A percentile compares a stretch with the other conserved stretches of the same genome.
phyloP scores from a whole-genome alignment of 2,113 vertebrate species.

The Origma solitaria region DNA sequence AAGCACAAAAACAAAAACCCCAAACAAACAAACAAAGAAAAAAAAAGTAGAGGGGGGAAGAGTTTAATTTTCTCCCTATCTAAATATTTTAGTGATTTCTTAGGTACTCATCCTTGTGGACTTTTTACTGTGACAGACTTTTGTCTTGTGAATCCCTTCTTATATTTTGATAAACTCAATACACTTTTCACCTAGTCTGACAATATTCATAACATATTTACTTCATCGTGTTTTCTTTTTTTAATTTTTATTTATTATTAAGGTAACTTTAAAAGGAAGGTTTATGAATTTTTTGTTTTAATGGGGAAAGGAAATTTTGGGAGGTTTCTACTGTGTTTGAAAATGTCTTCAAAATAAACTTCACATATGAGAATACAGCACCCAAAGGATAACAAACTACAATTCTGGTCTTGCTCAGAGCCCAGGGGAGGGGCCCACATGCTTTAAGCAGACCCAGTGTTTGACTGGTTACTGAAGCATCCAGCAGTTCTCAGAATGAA shows the following conservation, averaged over 20 bases:
- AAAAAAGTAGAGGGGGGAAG: rapidly evolving
- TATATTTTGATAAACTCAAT: not conserved
- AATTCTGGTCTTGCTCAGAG: not conserved
- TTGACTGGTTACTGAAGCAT: not conserved
- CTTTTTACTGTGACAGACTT: not conserved
- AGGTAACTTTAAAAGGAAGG: not conserved
- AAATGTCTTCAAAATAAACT: not conserved
- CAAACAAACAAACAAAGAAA: too few species aligned
- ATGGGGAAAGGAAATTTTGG: not conserved
- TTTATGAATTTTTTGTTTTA: not conserved
- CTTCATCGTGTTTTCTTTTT: not conserved
- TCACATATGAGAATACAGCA: not conserved
- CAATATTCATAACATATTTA: not conserved
- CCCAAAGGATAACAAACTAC: not conserved
- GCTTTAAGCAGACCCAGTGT: not conserved
- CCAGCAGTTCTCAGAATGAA: not conserved
- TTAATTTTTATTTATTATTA: too few species aligned
- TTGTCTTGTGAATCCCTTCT: not conserved
- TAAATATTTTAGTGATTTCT: not conserved
- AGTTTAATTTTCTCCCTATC: not conserved
- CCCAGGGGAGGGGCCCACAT: not conserved
- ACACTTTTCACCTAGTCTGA: not conserved
- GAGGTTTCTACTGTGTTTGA: not conserved
- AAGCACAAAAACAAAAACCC: too few species aligned
- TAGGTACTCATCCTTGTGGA: not conserved